Evolutionary conservation across 2,888 invertebrate genomes (phyloP).

Genomic region (Periphyllus acericola): DNA sequence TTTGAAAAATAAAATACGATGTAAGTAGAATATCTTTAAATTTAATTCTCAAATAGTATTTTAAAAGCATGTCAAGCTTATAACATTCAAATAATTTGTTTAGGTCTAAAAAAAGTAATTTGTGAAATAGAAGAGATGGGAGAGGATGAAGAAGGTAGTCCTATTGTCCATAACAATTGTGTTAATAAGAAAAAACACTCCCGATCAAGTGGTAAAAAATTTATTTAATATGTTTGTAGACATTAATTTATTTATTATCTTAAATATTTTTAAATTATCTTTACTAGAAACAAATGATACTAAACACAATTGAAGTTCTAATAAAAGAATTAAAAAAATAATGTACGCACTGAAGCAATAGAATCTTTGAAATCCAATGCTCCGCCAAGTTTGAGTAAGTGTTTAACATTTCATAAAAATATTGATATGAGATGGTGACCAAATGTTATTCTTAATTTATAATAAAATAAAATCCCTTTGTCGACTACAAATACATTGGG

Average conservation of each 20-base stretch:
- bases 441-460: no score
- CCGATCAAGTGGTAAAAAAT: conserved; percentile 26
- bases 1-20: conserved; percentile 19
- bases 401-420: neutral
- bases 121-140: neutral
- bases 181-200: conserved; percentile 22
- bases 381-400: conserved; percentile 26
- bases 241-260: neutral
- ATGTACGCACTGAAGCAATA: neutral
- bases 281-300: conserved; percentile 4
- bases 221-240: neutral
- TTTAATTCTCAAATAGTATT: neutral
- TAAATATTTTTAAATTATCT: conserved; percentile 17
- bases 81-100: neutral
- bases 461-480: no score
- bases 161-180: conserved; percentile 16
- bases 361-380: neutral
- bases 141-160: neutral
- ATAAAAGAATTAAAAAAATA: conserved; percentile 27
- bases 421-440: neutral
- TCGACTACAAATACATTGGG: no score
- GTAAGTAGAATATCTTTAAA: conserved; percentile 10
- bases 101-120: neutral
- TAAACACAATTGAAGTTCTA: neutral
- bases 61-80: neutral